Base-by-base conservation (phyloP, 2,888 invertebrate species). In the Thalpophila matura region DNA sequence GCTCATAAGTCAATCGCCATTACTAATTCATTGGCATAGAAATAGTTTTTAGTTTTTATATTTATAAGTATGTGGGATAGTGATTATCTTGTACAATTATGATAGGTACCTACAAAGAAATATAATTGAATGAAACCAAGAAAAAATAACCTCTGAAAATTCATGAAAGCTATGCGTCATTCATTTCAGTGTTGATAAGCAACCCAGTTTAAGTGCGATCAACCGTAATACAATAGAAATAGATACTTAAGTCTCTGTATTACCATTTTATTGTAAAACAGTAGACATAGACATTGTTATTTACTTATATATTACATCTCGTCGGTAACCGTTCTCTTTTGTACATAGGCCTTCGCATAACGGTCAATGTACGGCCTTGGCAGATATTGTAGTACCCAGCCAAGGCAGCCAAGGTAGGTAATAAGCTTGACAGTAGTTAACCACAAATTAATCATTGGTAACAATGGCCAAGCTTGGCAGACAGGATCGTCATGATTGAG, bases 321-420 rank as follows among this genome's bases (percentile, higher is more conserved):
- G 29, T 22, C 7, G 46, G 22, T 29, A 1, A 38, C 71, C 69
- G 26, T 75, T 71, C 76, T 70, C 71, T 71, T 56, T 70, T 56
- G 51, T 62, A 40, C 33, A 46, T 45, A 74, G 43, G 49, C 71
- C 76, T 71, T 53, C 71, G 18, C 20, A 10, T 43, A 58, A 45
- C 72, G 72, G 72, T 75, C 77, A 72, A 40, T 24, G 76, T 10
- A 59, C 72, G 58, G 43, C 76, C 72, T 51, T 71, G 76, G 71
- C 43, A 70, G 55, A 70, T 75, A 70, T 74, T 33, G 50, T 47
- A 7, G 24, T 18, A 16, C 22, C 1, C 6, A 31, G 12, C 10
- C 14, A 35, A 35, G 31, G 27, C 9, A 7, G 33, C 24, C 9
- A n/a, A 24, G 18, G 9, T 54, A 35, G 29, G 42, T 0, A 12